A percentile compares a stretch with the other conserved stretches of the same genome.
These are phyloP conservation scores for Geopemphigus sp. DNA, from an alignment of 1,140 invertebrate species.

Conservation along the genomic window DNA sequence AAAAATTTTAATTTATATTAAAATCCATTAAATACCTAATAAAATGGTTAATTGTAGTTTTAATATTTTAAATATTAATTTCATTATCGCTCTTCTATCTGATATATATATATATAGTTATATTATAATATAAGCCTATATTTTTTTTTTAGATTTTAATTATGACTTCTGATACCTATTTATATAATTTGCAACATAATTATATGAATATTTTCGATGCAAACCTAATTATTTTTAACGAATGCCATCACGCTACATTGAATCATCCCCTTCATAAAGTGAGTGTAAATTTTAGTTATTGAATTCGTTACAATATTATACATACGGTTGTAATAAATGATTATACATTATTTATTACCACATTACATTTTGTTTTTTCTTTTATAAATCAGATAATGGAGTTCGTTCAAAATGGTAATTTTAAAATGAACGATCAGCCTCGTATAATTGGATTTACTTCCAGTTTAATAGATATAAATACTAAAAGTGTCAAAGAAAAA, in stretches of 20 bases:
- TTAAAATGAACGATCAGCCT: constrained; percentile 59
- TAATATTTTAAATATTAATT: too few species aligned
- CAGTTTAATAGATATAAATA: constrained; percentile 74
- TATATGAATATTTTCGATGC: constrained; percentile 63
- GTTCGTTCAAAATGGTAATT: constrained; percentile 59
- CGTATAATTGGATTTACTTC: constrained; percentile 78
- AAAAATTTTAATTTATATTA: too few species aligned
- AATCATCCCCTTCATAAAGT: constrained; percentile 61
- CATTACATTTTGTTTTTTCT: not conserved
- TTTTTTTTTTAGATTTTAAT: constrained; percentile 69
- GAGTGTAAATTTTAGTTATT: too few species aligned
- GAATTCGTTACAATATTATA: too few species aligned
- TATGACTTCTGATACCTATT: constrained; percentile 80
- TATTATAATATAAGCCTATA: too few species aligned
- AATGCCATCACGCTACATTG: constrained; percentile 81
- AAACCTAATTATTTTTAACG: constrained; percentile 88
- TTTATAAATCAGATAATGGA: constrained; percentile 62
- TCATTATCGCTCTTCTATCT: too few species aligned
- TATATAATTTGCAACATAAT: constrained; percentile 67
- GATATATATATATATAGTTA: too few species aligned
- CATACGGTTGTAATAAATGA: too few species aligned
- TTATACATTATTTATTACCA: not conserved
- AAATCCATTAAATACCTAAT: too few species aligned
- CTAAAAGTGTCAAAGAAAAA: constrained; percentile 62
- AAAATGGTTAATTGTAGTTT: too few species aligned